Evolutionary conservation across 2,797 vertebrate genomes (phyloP).

Genomic region (Decapterus maruadsi): DNA sequence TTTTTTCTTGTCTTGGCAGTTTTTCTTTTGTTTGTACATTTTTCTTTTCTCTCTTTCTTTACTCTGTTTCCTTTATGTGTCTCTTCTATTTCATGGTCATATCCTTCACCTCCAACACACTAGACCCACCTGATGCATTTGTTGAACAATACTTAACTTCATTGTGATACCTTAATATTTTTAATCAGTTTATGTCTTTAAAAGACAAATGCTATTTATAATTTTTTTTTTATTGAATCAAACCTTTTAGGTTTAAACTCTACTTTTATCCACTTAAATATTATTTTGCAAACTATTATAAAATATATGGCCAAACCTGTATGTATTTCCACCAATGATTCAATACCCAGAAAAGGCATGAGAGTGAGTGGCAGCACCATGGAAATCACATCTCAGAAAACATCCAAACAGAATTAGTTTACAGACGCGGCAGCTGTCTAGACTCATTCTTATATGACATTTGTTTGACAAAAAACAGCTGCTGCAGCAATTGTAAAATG

Average conservation of each 20-base stretch:
- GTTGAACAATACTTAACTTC: neutral
- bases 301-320: neutral
- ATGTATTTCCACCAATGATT: neutral
- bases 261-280: neutral
- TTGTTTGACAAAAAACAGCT: neutral
- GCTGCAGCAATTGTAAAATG: neutral
- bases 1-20: neutral
- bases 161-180: neutral
- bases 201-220: neutral
- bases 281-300: neutral
- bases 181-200: neutral
- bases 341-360: neutral
- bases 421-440: conserved; percentile 2
- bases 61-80: neutral
- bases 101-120: neutral
- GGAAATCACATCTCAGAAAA: neutral
- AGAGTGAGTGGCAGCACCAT: neutral
- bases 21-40: neutral
- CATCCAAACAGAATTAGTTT: conserved; percentile 2
- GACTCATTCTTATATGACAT: neutral
- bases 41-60: neutral
- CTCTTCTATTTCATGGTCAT: neutral
- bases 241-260: neutral
- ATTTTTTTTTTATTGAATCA: no score
- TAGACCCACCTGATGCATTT: neutral